Percentiles rank a stretch among this genome's conserved stretches.
Evolutionary conservation across 2,888 invertebrate species (phyloP).

Genomic region (Thumatha senex): DNA sequence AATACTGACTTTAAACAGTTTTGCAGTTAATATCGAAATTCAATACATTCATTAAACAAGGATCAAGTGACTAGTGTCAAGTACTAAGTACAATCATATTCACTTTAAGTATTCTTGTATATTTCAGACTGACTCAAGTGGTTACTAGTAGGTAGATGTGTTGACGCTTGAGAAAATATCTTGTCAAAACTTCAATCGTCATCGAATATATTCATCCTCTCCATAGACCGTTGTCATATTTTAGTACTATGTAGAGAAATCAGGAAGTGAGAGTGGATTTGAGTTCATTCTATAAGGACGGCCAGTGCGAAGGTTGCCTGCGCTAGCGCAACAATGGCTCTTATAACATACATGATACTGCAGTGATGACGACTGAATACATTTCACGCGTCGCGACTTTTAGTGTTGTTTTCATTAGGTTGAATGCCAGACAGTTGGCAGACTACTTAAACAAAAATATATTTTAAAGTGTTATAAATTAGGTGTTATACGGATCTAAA

Average conservation of each 20-base stretch:
- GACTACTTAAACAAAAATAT: not conserved
- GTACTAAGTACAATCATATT: no score
- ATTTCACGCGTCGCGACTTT: slow-evolving; percentile 22
- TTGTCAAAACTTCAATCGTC: no score
- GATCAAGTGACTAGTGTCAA: no score
- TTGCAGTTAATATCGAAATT: no score
- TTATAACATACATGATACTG: slow-evolving; percentile 20
- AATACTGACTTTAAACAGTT: no score
- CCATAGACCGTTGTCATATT: no score
- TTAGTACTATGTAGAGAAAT: slow-evolving; percentile 11
- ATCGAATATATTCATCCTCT: no score
- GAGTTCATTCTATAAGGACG: slow-evolving; percentile 32
- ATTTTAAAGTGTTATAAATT: slow-evolving; percentile 1
- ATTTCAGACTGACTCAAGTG: no score
- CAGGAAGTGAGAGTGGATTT: slow-evolving; percentile 35
- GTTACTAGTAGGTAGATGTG: no score
- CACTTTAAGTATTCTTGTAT: no score
- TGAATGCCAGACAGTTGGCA: slow-evolving; percentile 3
- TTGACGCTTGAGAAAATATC: no score
- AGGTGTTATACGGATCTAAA: not conserved
- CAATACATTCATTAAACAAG: no score
- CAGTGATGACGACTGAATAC: slow-evolving; percentile 20
- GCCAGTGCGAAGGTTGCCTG: slow-evolving; percentile 28
- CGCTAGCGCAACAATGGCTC: slow-evolving; percentile 22
- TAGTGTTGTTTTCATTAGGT: slow-evolving; percentile 6